phyloP scores from a whole-genome alignment of 2,797 vertebrate genomes.

The Hapalemur alaotrensis region DNA sequence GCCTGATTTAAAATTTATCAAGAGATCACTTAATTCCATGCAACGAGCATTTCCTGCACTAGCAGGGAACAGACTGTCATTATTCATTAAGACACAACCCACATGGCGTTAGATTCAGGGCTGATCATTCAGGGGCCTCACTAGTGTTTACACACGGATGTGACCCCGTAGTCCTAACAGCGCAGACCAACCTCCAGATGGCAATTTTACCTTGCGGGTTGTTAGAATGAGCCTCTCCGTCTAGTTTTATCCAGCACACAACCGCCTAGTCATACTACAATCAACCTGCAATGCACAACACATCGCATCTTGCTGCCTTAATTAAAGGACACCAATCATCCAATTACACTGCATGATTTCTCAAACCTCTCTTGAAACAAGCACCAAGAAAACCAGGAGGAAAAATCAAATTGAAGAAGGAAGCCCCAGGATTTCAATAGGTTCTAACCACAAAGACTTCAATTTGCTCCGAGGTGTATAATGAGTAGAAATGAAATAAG shows the following conservation, averaged over 20 bases:
- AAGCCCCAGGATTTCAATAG: neutral
- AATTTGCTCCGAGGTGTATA: neutral
- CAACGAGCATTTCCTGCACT: neutral
- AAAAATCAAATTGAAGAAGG: neutral
- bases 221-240: neutral
- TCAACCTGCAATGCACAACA: neutral
- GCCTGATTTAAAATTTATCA: slow-evolving; percentile 38
- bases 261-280: neutral
- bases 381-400: neutral
- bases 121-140: neutral
- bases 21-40: slow-evolving; percentile 21
- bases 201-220: neutral
- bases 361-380: slow-evolving; percentile 21
- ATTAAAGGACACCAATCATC: slow-evolving; percentile 6
- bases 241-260: neutral
- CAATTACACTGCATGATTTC: neutral
- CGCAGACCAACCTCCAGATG: neutral
- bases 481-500: neutral
- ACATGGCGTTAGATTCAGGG: neutral
- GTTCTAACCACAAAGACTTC: neutral
- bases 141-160: neutral
- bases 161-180: neutral
- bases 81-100: neutral
- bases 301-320: neutral
- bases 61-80: neutral